phyloP scores from a whole-genome alignment of 35 echinoderm and acorn worm genomes.

The Stichopus chloronotus region DNA sequence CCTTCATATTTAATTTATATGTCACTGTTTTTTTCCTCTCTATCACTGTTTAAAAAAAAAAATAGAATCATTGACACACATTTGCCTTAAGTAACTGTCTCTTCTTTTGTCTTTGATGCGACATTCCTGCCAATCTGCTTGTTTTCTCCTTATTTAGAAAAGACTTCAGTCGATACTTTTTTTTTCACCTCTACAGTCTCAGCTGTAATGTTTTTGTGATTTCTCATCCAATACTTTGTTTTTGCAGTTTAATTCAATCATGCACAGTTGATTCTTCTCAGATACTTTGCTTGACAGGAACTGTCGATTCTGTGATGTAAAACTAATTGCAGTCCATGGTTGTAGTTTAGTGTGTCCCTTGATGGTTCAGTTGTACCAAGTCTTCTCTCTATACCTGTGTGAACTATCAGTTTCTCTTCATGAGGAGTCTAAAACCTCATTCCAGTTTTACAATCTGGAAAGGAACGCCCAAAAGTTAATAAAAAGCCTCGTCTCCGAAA shows the following conservation, averaged over 20 bases:
- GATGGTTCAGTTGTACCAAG: too few species aligned
- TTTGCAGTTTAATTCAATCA: not conserved
- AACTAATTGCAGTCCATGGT: too few species aligned
- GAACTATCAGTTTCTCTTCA: too few species aligned
- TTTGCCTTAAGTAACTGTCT: constrained; percentile 1
- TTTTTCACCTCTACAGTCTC: not conserved
- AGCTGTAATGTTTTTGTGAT: not conserved
- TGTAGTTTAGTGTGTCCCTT: too few species aligned
- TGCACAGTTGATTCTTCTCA: not conserved
- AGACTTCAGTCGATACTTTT: not conserved
- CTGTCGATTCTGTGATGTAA: too few species aligned
- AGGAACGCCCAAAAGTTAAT: too few species aligned
- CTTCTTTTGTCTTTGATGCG: constrained; percentile 9
- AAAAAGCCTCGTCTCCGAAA: too few species aligned
- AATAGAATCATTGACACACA: not conserved
- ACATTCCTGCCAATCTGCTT: not conserved
- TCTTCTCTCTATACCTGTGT: too few species aligned
- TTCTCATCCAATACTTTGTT: not conserved
- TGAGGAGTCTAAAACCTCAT: too few species aligned
- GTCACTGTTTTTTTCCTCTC: not conserved
- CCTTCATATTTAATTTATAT: not conserved
- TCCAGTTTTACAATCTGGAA: too few species aligned
- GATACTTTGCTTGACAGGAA: too few species aligned
- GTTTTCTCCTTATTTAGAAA: not conserved
- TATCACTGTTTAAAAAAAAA: not conserved